Evolutionary conservation across 2,113 vertebrate species (phyloP), one percentile per base, ranked within the genome.

Genomic region (Toxostoma redivivum): DNA sequence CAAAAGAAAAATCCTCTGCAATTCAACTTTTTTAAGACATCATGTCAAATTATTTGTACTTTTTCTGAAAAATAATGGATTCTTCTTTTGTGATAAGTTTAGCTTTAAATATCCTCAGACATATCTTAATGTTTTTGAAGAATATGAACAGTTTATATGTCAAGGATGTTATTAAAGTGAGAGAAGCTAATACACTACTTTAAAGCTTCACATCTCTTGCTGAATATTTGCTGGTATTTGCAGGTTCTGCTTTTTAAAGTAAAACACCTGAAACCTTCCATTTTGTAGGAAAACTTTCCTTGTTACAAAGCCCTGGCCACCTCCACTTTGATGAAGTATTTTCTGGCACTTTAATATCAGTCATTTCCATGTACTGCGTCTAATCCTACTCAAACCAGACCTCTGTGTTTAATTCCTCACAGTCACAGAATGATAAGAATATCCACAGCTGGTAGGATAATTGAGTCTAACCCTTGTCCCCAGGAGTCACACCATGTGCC

Each of bases 41-140:
- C 56, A 25, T 83, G 92, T 96, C 92, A 96, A 92, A 95, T 83
- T 94, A 96, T 96, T 95, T 96, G 86, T 88, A 92, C 82, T 66
- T 94, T 92, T 66, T 35, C 76, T 78, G 88, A 86, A 93, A 95
- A 96, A 93, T 84, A 93, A 91, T 82, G 81, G 84, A 92, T 92
- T 90, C 50, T 70, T 93, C 86, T 83, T 95, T 86, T 90, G 76
- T 88, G 76, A 86, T 90, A 92, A 92, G 30, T 89, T 95, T 62
- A 85, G 79, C 82, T 96, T 94, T 86, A 92, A 90, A 96, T 94
- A 90, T 65, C 35, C 23, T 66, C 71, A 94, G 90, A 90, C 54
- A 66, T 77, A 95, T 76, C 65, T 81, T 90, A 81, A 69, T 37
- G 11, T 77, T 90, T 95, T 69, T 88, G 58, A 93, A 93, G 88